These are phyloP conservation scores for Palythoa grandis DNA, from an alignment of 92 coral and sea anemone genomes.

Conservation along the genomic window DNA sequence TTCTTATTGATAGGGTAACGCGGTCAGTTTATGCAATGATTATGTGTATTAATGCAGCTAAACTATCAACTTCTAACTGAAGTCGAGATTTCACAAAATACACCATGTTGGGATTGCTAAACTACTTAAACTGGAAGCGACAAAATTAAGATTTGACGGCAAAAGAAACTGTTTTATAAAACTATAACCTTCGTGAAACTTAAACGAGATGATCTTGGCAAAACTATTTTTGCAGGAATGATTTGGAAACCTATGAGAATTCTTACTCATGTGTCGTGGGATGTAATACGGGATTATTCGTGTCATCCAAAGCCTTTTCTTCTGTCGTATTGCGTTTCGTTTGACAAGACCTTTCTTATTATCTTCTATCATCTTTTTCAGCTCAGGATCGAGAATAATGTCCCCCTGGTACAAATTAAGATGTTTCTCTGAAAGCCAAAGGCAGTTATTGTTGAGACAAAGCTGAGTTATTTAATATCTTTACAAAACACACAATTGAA, in stretches of 20 bases:
- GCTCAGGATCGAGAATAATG: slow-evolving; percentile 67
- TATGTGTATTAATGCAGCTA: no score
- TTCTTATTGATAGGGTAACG: no score
- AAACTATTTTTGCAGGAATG: no score
- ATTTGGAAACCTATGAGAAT: no score
- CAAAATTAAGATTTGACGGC: no score
- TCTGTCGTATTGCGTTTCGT: slow-evolving; percentile 69
- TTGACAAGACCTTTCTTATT: slow-evolving; percentile 44
- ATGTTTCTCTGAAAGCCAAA: slow-evolving; percentile 41
- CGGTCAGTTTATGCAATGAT: no score
- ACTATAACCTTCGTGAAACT: neutral
- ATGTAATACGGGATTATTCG: slow-evolving; percentile 68
- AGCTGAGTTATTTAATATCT: neutral
- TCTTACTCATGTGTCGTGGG: slow-evolving; percentile 66
- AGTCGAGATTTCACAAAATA: no score
- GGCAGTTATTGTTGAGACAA: neutral
- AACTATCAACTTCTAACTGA: no score
- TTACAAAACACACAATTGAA: neutral
- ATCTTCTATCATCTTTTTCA: slow-evolving; percentile 48
- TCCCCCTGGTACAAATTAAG: slow-evolving; percentile 78
- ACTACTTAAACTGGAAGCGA: no score
- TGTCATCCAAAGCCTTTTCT: slow-evolving; percentile 70
- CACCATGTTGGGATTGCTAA: no score
- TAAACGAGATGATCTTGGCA: no score
- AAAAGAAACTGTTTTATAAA: no score